Percentiles rank a stretch among this genome's conserved stretches.
These are phyloP conservation scores for Parnassius smintheus DNA, from an alignment of 2,888 invertebrate genomes.

Conservation along the genomic window DNA sequence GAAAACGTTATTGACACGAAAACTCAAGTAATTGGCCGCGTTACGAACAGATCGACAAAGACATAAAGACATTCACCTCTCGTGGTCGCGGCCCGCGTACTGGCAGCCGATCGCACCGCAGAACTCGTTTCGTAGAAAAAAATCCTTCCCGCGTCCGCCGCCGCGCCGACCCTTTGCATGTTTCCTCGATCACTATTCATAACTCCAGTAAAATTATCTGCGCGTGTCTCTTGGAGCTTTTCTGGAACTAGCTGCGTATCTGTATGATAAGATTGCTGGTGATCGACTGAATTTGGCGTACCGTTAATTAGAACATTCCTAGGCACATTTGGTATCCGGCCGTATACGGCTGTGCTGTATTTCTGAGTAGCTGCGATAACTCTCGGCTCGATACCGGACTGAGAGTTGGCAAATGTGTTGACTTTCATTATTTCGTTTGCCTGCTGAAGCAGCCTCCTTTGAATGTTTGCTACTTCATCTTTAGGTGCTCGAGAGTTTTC, in stretches of 20 bases:
- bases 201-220: constrained; percentile 57
- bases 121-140: constrained; percentile 83
- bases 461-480: constrained; percentile 72
- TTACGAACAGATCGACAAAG: constrained; percentile 44
- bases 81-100: constrained; percentile 73
- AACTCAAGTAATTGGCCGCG: constrained; percentile 35
- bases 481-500: constrained; percentile 70
- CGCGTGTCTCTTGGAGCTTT: constrained; percentile 65
- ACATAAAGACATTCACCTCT: constrained; percentile 80
- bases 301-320: constrained; percentile 42
- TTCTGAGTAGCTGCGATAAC: constrained; percentile 63
- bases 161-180: constrained; percentile 70
- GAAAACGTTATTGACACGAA: constrained; percentile 35
- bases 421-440: constrained; percentile 76
- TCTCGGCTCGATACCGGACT: constrained; percentile 50
- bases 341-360: constrained; percentile 61
- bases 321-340: constrained; percentile 39
- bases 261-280: constrained; percentile 37
- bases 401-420: constrained; percentile 62
- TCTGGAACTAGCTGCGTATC: constrained; percentile 74
- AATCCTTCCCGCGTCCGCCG: constrained; percentile 71
- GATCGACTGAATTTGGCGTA: constrained; percentile 29
- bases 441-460: constrained; percentile 66
- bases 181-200: constrained; percentile 65
- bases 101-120: constrained; percentile 81